Evolutionary conservation across 2,797 vertebrate genomes (phyloP), one percentile per base, ranked within the genome.

Genomic region (Etheostoma perlongum): DNA sequence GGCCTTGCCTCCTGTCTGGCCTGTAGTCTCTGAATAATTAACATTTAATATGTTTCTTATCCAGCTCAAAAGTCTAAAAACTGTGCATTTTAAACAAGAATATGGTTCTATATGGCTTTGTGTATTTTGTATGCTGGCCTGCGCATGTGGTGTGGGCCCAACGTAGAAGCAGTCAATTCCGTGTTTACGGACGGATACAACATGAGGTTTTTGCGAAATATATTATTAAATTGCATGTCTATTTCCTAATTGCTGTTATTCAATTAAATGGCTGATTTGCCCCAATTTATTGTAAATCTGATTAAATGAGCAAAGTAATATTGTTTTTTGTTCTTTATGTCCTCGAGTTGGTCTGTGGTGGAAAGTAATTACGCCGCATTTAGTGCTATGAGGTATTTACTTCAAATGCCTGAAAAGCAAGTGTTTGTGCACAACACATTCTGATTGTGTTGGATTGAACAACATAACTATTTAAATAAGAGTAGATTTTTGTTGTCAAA

Each of bases 141-240:
- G 71, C 55, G 48, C 70, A 54, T 81, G 76, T 52, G 23, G 62
- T 49, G 61, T 16, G 21, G 78, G 69, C 44, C 74, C 78, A 6
- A 44, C 49, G 57, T 84, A 60, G 70, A 86, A 44, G 62, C 58
- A 81, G 81, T 87, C 88, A 92, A 90, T 89, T 90, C 93, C 88
- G 89, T 76, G 85, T 87, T 87, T 89, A 85, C 71, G 59, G 58
- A 75, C 33, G 65, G n/a, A 69, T 58, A 6, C 75, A 85, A 74
- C 27, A 40, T 54, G 16, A 19, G 19, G 16, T 61, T 36, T 36
- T 63, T 78, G 16, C 40, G n/a, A 69, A 69, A 70, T 54, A 73
- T 77, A 66, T 69, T 52, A 63, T 74, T 40, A 40, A 42, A 61
- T 51, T 85, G 88, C 90, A 92, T 92, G 90, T 48, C 64, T 62